Evolutionary conservation across 2,888 invertebrate genomes (phyloP).

Genomic region (Ectemnius lituratus): DNA sequence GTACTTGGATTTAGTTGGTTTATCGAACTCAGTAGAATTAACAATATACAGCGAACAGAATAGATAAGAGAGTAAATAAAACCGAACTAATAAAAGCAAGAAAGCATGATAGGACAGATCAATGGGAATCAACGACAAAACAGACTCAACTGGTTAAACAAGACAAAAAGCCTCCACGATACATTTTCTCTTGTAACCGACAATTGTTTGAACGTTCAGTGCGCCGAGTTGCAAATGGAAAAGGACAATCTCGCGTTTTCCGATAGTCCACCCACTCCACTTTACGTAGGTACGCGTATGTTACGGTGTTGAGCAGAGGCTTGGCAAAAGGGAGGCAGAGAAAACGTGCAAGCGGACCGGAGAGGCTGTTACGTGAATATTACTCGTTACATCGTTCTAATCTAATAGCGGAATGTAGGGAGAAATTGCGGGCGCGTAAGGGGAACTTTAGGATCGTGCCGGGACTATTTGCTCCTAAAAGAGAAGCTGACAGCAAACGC

Average conservation of each 20-base stretch:
- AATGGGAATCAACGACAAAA: too few species aligned
- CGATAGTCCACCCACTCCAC: slow-evolving; percentile 37
- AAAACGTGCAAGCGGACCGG: slow-evolving; percentile 20
- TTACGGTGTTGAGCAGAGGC: too few species aligned
- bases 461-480: slow-evolving; percentile 63
- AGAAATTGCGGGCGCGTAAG: slow-evolving; percentile 47
- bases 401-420: slow-evolving; percentile 55
- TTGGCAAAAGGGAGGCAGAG: slow-evolving; percentile 22
- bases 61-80: too few species aligned
- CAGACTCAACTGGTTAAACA: too few species aligned
- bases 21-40: too few species aligned
- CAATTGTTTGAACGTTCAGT: slow-evolving; percentile 42
- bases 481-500: slow-evolving; percentile 46
- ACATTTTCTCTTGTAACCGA: slow-evolving; percentile 20
- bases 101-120: too few species aligned
- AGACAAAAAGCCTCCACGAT: neutral
- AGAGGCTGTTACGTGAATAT: slow-evolving; percentile 58
- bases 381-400: slow-evolving; percentile 63
- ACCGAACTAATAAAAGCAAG: too few species aligned
- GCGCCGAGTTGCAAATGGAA: slow-evolving; percentile 7
- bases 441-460: slow-evolving; percentile 55
- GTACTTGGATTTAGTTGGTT: too few species aligned
- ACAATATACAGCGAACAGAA: too few species aligned
- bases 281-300: slow-evolving; percentile 19
- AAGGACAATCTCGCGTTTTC: slow-evolving; percentile 26